Percentiles rank a stretch among this genome's conserved stretches.
phyloP scores from a whole-genome alignment of 2,113 vertebrate species.

The Pelodiscus sinensis region DNA sequence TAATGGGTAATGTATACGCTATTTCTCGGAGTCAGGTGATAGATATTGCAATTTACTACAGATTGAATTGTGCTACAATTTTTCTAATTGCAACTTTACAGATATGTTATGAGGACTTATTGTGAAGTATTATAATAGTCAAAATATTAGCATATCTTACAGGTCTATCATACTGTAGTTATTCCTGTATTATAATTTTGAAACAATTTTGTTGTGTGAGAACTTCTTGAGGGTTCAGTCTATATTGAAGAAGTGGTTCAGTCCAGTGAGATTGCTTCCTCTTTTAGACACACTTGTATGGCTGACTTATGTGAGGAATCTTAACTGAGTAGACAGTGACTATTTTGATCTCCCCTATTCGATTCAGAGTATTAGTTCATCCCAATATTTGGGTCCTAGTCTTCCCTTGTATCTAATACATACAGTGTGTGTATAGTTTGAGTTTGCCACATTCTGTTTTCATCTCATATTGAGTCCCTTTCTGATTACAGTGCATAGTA shows the following conservation, averaged over 20 bases:
- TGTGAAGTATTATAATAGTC: background rate
- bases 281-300: background rate
- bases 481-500: background rate
- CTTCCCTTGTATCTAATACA: background rate
- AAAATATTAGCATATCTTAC: background rate
- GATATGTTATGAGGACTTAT: background rate
- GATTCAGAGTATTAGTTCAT: no score
- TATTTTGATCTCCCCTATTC: accelerated
- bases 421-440: background rate
- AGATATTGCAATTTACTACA: background rate
- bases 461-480: background rate
- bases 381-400: background rate
- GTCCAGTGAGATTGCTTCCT: background rate
- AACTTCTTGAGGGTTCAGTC: background rate
- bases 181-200: background rate
- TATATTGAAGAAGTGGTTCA: background rate
- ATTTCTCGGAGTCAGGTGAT: background rate
- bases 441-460: background rate
- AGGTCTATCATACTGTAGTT: background rate
- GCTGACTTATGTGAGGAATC: background rate
- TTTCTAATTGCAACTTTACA: background rate
- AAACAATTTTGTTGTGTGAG: background rate
- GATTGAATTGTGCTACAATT: background rate
- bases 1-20: background rate
- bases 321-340: background rate